Conservation (phyloP, 2,888 invertebrate species). For the Rhynchonema sp. region DNA sequence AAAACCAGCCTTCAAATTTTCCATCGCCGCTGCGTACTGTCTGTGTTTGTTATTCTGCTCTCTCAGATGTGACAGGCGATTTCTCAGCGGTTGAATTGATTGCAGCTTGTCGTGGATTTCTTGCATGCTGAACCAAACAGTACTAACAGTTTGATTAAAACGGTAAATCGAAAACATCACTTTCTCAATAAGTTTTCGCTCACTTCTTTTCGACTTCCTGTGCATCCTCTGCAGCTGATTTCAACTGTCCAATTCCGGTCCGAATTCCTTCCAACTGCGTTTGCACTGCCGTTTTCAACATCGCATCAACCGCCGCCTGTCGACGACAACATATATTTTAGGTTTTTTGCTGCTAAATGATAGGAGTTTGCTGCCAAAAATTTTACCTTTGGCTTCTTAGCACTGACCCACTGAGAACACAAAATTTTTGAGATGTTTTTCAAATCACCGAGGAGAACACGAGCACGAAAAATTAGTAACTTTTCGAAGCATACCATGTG, state of each 20-base stretch:
- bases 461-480: too few species aligned
- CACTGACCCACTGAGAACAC: too few species aligned
- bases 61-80: conserved; percentile 59
- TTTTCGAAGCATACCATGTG: too few species aligned
- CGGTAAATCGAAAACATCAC: too few species aligned
- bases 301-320: conserved; percentile 63
- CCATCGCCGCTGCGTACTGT: conserved; percentile 84
- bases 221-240: conserved; percentile 64
- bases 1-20: conserved; percentile 93
- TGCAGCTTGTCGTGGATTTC: conserved; percentile 54
- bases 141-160: too few species aligned
- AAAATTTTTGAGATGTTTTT: too few species aligned
- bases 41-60: conserved; percentile 85
- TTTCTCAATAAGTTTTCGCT: not conserved
- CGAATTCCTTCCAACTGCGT: conserved; percentile 89
- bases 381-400: too few species aligned
- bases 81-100: conserved; percentile 56
- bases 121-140: conserved; percentile 42
- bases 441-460: too few species aligned
- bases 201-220: conserved; percentile 45
- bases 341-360: not conserved
- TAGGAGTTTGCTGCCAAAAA: too few species aligned
- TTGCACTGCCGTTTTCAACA: conserved; percentile 93
- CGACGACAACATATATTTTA: too few species aligned
- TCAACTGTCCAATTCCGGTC: conserved; percentile 70